Conservation (phyloP, 2,888 invertebrate genomes). For the Lamellibrachia columna region DNA sequence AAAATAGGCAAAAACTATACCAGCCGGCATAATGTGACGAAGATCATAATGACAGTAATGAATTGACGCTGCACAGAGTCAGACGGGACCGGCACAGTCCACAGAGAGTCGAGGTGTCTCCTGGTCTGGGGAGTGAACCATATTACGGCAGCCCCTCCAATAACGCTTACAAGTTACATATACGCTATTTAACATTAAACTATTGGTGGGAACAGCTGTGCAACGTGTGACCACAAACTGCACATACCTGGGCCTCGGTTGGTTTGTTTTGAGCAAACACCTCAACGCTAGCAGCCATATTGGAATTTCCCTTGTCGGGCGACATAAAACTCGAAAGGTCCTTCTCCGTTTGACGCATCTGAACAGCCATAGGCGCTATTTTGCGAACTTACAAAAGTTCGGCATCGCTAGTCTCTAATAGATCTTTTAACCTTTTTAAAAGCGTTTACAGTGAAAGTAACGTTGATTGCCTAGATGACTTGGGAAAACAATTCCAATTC, state of each 20-base stretch:
- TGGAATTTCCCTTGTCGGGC: slow-evolving; percentile 13
- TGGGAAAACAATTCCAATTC: background rate
- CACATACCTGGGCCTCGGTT: background rate
- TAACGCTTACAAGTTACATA: background rate
- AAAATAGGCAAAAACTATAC: too few species aligned
- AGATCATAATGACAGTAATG: too few species aligned
- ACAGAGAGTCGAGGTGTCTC: too few species aligned
- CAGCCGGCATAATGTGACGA: too few species aligned
- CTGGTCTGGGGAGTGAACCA: too few species aligned
- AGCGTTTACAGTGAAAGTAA: background rate
- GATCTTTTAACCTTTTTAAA: background rate
- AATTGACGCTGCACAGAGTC: too few species aligned
- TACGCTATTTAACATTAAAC: background rate
- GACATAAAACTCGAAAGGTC: background rate
- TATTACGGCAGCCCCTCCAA: background rate
- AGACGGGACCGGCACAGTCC: too few species aligned
- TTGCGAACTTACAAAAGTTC: background rate
- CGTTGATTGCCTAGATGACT: background rate
- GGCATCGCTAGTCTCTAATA: background rate
- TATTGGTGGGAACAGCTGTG: background rate
- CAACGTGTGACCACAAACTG: background rate
- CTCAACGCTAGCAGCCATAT: slow-evolving; percentile 16
- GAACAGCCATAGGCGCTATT: background rate
- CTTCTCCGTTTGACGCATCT: slow-evolving; percentile 3
- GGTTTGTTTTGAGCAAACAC: slow-evolving; percentile 12